A percentile compares a stretch with the other conserved stretches of the same genome.
These are phyloP conservation scores for Darevskia nairensis DNA, from an alignment of 2,797 vertebrate species.

Conservation along the genomic window DNA sequence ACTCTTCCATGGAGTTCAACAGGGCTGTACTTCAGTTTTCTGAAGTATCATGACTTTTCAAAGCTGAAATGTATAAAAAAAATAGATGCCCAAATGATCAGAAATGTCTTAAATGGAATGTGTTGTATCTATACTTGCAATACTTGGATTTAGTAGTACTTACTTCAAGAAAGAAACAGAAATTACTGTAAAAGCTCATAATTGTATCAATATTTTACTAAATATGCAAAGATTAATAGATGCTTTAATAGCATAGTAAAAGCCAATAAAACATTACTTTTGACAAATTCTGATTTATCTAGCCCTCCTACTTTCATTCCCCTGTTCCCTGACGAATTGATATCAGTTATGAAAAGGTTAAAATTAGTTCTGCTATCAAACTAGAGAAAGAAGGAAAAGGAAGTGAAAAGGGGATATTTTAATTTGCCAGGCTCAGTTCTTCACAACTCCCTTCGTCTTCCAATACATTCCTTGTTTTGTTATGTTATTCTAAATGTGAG, in stretches of 20 bases:
- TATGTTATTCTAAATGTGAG: background rate
- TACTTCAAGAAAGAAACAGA: background rate
- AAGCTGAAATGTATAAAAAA: background rate
- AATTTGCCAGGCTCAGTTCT: background rate
- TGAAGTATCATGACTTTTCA: background rate
- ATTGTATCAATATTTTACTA: background rate
- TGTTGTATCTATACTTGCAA: background rate
- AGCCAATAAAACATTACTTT: background rate
- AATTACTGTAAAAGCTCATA: too few species aligned
- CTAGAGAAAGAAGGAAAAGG: background rate
- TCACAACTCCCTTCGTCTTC: background rate
- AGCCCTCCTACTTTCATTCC: background rate
- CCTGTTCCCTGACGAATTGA: background rate
- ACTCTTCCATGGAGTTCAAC: background rate
- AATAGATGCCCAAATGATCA: background rate
- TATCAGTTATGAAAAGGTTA: background rate
- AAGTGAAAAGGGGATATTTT: background rate
- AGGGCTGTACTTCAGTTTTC: background rate
- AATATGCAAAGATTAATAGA: background rate
- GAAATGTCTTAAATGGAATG: background rate
- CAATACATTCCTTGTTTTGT: background rate
- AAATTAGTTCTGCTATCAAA: conserved; percentile 1
- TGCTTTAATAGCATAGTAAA: background rate
- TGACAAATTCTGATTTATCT: background rate
- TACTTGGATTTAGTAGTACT: background rate